These are phyloP conservation scores for Agapornis canus DNA, from an alignment of 2,797 vertebrate genomes.

Conservation along the genomic window DNA sequence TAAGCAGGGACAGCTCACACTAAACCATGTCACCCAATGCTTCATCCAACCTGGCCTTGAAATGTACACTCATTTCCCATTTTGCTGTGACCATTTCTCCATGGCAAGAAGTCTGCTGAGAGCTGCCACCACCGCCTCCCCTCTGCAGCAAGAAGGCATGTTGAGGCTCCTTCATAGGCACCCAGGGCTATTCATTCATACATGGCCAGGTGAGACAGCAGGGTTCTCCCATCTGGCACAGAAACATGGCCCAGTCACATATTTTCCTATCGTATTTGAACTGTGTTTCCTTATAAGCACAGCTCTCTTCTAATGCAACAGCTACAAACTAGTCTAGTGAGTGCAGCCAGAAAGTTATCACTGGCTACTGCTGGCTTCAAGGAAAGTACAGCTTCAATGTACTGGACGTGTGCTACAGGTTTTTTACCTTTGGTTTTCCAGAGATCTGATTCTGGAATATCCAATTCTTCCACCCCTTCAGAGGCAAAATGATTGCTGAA, in stretches of 20 bases:
- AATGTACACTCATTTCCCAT: neutral
- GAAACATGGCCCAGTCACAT: neutral
- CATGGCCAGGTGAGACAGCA: neutral
- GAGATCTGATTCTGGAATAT: neutral
- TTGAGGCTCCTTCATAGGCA: neutral
- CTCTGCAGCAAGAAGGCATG: neutral
- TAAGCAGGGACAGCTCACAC: too few species aligned
- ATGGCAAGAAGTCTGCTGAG: neutral
- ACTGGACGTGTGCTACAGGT: neutral
- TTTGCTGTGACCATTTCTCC: neutral
- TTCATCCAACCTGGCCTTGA: too few species aligned
- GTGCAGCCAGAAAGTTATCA: neutral
- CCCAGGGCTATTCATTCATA: neutral
- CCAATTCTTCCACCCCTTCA: neutral
- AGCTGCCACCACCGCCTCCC: neutral
- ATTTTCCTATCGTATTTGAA: neutral
- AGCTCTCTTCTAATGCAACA: neutral
- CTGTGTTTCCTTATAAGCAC: neutral
- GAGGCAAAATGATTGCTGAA: neutral
- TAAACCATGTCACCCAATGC: too few species aligned
- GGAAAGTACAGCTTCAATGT: neutral
- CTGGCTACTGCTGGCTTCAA: neutral
- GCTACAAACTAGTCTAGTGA: neutral
- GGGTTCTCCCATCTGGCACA: neutral
- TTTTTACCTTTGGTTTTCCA: neutral